Evolutionary conservation across 2,888 invertebrate genomes (phyloP).

Genomic region (Dynastes grantii): DNA sequence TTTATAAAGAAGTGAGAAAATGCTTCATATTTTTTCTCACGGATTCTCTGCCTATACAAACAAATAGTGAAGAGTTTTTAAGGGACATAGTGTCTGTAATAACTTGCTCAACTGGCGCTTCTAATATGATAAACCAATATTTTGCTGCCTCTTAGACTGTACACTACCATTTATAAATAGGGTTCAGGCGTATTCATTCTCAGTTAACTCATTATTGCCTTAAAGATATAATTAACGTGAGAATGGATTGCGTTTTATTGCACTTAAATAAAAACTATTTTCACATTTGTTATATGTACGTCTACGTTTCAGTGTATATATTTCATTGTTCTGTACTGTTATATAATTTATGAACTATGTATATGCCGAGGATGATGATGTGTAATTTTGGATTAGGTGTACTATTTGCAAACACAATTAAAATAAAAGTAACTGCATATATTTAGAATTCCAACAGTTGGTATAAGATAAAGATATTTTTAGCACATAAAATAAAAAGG

Average conservation of each 20-base stretch:
- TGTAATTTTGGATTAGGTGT: conserved; percentile 12
- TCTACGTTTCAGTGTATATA: conserved; percentile 14
- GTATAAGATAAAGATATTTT: too few species aligned
- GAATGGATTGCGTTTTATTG: conserved; percentile 56
- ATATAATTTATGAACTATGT: conserved; percentile 36
- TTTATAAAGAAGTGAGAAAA: conserved; percentile 53
- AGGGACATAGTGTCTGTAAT: conserved; percentile 46
- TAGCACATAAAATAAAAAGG: too few species aligned
- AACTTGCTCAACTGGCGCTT: conserved; percentile 52
- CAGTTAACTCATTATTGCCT: conserved; percentile 56
- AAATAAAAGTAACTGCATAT: conserved; percentile 7
- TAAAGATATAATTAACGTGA: conserved; percentile 58
- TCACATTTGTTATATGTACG: conserved; percentile 35
- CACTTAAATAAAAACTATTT: conserved; percentile 45
- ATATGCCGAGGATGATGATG: not conserved
- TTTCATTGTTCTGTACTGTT: conserved; percentile 37
- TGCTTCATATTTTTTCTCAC: conserved; percentile 52
- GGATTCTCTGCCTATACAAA: conserved; percentile 50
- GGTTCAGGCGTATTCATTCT: conserved; percentile 46
- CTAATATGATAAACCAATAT: conserved; percentile 57
- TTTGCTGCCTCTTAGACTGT: conserved; percentile 54
- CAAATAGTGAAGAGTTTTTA: conserved; percentile 49
- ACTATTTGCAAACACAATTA: conserved; percentile 34
- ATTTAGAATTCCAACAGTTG: not conserved
- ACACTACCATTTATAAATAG: conserved; percentile 44